Percentiles rank a stretch among this genome's conserved stretches.
Conservation (phyloP, 2,888 invertebrate species). For the Oxyscelio sp. region DNA sequence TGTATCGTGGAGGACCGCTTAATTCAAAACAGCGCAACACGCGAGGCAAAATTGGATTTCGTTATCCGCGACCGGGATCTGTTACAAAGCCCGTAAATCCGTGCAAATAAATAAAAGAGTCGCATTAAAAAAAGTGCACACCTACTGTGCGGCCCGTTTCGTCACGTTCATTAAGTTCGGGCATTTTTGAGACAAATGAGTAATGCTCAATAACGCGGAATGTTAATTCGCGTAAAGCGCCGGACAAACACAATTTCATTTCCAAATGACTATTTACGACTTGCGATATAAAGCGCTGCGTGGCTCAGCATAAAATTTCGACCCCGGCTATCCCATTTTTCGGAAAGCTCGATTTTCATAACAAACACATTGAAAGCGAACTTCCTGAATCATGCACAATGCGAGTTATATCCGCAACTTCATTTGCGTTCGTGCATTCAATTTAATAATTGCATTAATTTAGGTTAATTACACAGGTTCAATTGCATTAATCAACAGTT, state of each 20-base stretch:
- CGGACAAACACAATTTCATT: conserved; percentile 47
- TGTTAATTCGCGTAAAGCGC: conserved; percentile 35
- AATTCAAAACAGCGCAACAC: not conserved
- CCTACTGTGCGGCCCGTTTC: not conserved
- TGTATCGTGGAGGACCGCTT: not conserved
- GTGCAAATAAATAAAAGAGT: not conserved
- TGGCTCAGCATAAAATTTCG: conserved; percentile 47
- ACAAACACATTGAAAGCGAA: conserved; percentile 39
- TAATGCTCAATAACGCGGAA: conserved; percentile 26
- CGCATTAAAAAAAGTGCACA: not conserved
- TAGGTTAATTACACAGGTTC: no score
- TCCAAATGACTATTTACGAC: conserved; percentile 54
- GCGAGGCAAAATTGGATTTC: not conserved
- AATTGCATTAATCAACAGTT: conserved; percentile 39
- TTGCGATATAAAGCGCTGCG: conserved; percentile 10
- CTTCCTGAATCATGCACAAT: conserved; percentile 56
- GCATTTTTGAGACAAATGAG: conserved; percentile 4
- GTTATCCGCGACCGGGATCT: not conserved
- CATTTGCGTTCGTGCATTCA: conserved; percentile 60
- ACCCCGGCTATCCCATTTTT: conserved; percentile 38
- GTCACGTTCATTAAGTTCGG: not conserved
- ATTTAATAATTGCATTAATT: conserved; percentile 70
- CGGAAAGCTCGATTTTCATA: conserved; percentile 56
- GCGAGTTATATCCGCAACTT: conserved; percentile 65
- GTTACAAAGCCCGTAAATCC: not conserved